phyloP scores from a whole-genome alignment of 2,797 vertebrate species.

The Mus minutoides region DNA sequence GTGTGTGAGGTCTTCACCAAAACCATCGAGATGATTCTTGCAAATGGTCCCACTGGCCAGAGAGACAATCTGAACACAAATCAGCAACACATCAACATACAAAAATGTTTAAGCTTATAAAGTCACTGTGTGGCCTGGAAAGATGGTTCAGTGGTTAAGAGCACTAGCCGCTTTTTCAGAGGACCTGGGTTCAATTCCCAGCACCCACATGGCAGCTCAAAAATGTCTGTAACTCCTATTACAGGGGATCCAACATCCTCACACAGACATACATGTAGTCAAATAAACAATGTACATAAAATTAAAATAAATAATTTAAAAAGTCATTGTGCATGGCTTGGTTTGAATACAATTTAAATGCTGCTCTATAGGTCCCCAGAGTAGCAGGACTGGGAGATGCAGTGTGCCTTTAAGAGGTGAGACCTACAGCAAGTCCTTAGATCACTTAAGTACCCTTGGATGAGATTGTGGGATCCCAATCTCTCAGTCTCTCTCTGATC shows the following conservation, averaged over 20 bases:
- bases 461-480: neutral
- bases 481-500: neutral
- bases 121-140: neutral
- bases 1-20: fast-evolving
- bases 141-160: no score
- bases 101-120: neutral
- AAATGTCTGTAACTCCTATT: no score
- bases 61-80: neutral
- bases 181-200: no score
- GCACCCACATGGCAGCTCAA: no score
- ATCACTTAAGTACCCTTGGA: neutral
- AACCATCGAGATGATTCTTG: neutral
- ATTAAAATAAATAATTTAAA: no score
- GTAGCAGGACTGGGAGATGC: neutral
- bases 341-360: no score
- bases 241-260: no score
- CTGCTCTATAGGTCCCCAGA: neutral
- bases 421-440: neutral
- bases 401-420: neutral
- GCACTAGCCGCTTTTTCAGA: no score
- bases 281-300: no score
- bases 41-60: neutral
- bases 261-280: no score
- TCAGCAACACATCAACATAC: neutral
- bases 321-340: no score